Conservation (phyloP, 2,113 vertebrate genomes). For the Prionailurus viverrinus region DNA sequence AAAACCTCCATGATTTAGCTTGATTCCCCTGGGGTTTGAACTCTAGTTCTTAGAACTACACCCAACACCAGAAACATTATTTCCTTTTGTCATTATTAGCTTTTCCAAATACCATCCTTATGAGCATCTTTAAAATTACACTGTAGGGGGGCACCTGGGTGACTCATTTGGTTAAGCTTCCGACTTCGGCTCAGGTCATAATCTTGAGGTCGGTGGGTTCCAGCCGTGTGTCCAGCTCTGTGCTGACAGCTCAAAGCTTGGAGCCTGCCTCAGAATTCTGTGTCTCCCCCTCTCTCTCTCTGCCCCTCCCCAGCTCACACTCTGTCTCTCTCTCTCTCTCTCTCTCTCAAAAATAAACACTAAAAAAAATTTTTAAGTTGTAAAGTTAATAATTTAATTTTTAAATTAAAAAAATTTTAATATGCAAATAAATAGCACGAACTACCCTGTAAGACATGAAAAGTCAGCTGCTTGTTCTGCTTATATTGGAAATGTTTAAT, state of each 20-base stretch:
- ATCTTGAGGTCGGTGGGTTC: no score
- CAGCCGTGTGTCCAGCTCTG: no score
- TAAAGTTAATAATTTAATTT: no score
- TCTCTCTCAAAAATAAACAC: no score
- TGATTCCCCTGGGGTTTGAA: not conserved
- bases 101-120: not conserved
- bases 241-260: no score
- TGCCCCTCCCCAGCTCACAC: no score
- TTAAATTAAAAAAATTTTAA: not conserved
- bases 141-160: not conserved
- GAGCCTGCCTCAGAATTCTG: no score
- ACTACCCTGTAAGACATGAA: not conserved
- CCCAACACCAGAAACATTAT: not conserved
- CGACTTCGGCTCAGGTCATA: no score
- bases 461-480: not conserved
- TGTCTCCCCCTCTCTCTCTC: no score
- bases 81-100: slow-evolving; percentile 8
- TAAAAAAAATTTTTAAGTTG: no score
- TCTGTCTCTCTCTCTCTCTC: no score
- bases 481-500: slow-evolving; percentile 14
- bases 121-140: not conserved
- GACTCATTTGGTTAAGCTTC: no score
- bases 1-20: not conserved
- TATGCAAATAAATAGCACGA: not conserved
- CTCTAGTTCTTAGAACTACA: not conserved